Evolutionary conservation across 2,888 invertebrate genomes (phyloP).

Genomic region (Xylota segnis): DNA sequence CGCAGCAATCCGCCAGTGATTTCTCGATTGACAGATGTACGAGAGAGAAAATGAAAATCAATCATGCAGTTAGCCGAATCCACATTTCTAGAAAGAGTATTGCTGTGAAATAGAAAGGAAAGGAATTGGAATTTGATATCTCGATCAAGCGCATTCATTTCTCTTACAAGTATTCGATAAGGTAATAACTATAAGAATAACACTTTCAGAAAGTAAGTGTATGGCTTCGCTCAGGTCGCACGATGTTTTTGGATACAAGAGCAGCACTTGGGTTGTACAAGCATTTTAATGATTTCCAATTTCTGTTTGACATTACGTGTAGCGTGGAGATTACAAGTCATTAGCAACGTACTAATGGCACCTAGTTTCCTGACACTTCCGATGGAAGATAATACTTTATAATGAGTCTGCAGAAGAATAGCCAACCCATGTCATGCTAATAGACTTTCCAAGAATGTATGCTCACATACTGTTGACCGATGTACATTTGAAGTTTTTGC

Average conservation of each 20-base stretch:
- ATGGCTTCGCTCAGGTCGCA: not conserved
- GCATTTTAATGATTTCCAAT: conserved; percentile 18
- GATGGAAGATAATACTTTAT: conserved; percentile 16
- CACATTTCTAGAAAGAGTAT: conserved; percentile 56
- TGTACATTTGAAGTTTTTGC: not conserved
- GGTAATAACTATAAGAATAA: conserved; percentile 9
- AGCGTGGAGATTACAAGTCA: conserved; percentile 15
- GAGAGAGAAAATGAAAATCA: conserved; percentile 69
- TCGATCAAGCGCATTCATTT: conserved; percentile 44
- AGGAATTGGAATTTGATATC: conserved; percentile 49
- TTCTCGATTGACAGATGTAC: conserved; percentile 63
- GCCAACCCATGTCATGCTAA: not conserved
- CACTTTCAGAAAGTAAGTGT: not conserved
- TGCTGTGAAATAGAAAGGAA: conserved; percentile 60
- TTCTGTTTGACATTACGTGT: conserved; percentile 8
- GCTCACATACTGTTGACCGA: not conserved
- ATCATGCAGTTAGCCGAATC: conserved; percentile 69
- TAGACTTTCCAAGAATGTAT: not conserved
- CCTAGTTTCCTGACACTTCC: conserved; percentile 2
- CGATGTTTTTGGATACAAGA: conserved; percentile 1
- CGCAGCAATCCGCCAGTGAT: conserved; percentile 51
- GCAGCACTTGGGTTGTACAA: not conserved
- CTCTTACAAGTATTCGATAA: conserved; percentile 21
- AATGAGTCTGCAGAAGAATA: conserved; percentile 20
- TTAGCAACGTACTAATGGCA: conserved; percentile 29